Evolutionary conservation across 1,140 invertebrate genomes (phyloP), one percentile per base, ranked within the genome.

Genomic region (Dolichoris vasculosae): DNA sequence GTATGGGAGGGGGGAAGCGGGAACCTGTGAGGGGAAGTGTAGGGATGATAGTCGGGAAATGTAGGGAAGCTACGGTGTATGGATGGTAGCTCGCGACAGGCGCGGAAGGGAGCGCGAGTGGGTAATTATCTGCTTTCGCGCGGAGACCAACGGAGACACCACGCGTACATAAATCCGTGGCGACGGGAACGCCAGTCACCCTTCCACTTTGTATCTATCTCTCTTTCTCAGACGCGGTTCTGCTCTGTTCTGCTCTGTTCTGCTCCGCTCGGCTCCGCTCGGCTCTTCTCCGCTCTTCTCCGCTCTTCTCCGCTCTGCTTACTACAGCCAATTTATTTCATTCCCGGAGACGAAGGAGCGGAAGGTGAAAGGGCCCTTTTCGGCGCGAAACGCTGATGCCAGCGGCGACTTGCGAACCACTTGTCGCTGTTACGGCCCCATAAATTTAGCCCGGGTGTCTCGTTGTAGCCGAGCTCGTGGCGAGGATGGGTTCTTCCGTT

Each of bases 321-420:
- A 73, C 69, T 90, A 89, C 90, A 90, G 89, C 90, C 90, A 93
- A 93, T 93, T 93, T 93, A 93, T 93, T 93, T 93, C 89, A 89
- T 91, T 91, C 86, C 89, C 85, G 89, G 91, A 88, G 89, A 88
- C 89, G 90, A 90, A 88, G 88, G 67, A 91, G 89, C 88, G 90
- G 90, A 89, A 91, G 67, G 77, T 30, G 76, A 59, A 63, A 81
- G 51, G 59, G 84, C 89, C 87, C 89, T 89, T 92, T 90, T 87
- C 89, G 87, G 89, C 90, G 90, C 90, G 91, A 92, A 90, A 90
- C 89, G 88, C 90, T 91, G 92, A 92, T 92, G 91, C 91, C 90
- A 92, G 89, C 90, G 92, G 92, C 92, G 92, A 93, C 92, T 93
- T 93, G 93, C 91, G 91, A 93, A 93, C 92, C 92, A 93, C 93